phyloP scores from a whole-genome alignment of 2,888 invertebrate genomes.

The Aphodius granarius region DNA sequence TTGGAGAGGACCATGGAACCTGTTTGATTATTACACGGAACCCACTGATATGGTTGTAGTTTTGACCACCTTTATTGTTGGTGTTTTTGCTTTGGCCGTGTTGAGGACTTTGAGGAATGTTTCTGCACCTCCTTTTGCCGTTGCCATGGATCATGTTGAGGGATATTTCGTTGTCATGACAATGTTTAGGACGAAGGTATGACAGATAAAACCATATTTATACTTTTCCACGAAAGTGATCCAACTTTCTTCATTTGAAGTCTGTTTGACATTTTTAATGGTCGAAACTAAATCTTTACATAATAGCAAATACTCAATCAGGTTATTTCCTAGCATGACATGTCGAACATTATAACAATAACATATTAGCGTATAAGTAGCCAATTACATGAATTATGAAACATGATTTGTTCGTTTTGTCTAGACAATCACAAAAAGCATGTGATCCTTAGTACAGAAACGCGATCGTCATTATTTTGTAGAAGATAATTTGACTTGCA shows the following conservation, averaged over 20 bases:
- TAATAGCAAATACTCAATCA: too few relatives aligned
- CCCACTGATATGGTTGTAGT: constrained; percentile 62
- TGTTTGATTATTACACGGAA: constrained; percentile 73
- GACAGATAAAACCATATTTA: constrained; percentile 46
- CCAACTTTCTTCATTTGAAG: not conserved
- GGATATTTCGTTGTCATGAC: constrained; percentile 85
- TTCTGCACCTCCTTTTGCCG: constrained; percentile 78
- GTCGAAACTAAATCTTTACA: too few relatives aligned
- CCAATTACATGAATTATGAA: not conserved
- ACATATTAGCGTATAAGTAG: not conserved
- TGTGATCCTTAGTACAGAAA: not conserved
- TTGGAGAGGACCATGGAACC: constrained; percentile 84
- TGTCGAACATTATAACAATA: not conserved
- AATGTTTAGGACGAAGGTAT: constrained; percentile 80
- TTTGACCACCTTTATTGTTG: constrained; percentile 65
- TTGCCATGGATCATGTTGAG: constrained; percentile 72
- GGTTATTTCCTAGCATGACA: not conserved
- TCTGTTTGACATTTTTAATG: too few relatives aligned
- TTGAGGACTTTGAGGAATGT: constrained; percentile 77
- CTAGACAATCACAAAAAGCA: not conserved
- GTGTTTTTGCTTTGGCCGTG: constrained; percentile 68
- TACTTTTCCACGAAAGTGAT: not conserved
- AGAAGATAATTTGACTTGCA: not conserved
- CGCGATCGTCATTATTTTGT: not conserved
- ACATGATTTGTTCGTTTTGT: not conserved